These are phyloP conservation scores for Piscicola geometra DNA, from an alignment of 2,888 invertebrate species.

Conservation along the genomic window DNA sequence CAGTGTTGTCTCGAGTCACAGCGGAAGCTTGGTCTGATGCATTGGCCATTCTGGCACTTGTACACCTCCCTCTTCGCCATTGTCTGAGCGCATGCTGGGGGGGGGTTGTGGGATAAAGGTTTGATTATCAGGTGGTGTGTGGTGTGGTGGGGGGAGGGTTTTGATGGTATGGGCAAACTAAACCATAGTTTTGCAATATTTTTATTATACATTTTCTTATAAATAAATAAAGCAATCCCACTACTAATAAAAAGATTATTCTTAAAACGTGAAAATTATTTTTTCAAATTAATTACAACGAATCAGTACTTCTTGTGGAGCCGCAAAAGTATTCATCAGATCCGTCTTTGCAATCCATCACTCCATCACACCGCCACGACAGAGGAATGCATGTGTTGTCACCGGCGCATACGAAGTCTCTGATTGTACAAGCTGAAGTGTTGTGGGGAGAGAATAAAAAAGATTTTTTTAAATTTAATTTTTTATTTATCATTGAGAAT, in stretches of 20 bases:
- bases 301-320: too few species aligned
- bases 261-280: too few species aligned
- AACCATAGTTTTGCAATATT: too few species aligned
- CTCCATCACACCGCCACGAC: conserved; percentile 53
- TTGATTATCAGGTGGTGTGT: background rate
- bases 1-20: conserved; percentile 5
- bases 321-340: conserved; percentile 54
- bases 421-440: background rate
- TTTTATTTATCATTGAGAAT: too few species aligned
- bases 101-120: too few species aligned
- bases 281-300: too few species aligned
- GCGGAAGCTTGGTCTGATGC: background rate
- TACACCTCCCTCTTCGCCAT: background rate
- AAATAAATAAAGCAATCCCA: too few species aligned
- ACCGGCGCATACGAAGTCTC: conserved; percentile 17
- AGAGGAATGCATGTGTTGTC: conserved; percentile 48
- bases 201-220: too few species aligned
- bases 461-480: too few species aligned
- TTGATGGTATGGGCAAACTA: too few species aligned
- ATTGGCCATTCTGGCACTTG: background rate
- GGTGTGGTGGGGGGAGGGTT: background rate
- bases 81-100: conserved; percentile 12
- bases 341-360: conserved; percentile 51
- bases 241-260: too few species aligned
- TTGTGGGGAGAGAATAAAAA: too few species aligned